phyloP scores from a whole-genome alignment of 2,113 vertebrate genomes.

The Scomber scombrus region DNA sequence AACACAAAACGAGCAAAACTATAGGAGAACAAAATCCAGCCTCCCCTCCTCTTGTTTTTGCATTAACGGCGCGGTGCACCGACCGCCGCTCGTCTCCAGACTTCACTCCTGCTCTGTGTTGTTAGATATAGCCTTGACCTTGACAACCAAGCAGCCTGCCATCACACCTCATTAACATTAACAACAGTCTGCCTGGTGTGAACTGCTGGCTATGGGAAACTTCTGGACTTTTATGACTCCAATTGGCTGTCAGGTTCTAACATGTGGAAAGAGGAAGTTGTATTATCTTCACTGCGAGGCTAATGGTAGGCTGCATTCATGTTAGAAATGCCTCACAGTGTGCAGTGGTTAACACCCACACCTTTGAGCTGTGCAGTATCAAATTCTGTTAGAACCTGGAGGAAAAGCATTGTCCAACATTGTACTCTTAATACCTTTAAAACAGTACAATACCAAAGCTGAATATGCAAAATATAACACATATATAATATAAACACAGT shows the following conservation, averaged over 20 bases:
- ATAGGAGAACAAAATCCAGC: neutral
- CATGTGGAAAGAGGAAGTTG: conserved; percentile 78
- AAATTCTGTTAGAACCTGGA: conserved; percentile 2
- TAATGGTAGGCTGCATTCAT: conserved; percentile 68
- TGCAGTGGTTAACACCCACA: conserved; percentile 53
- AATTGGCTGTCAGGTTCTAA: conserved; percentile 72
- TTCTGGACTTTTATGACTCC: conserved; percentile 76
- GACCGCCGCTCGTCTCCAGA: conserved; percentile 12
- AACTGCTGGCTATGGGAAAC: conserved; percentile 70
- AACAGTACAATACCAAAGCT: neutral
- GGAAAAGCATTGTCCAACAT: conserved; percentile 18
- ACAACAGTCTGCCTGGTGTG: conserved; percentile 73
- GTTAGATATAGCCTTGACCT: conserved; percentile 76
- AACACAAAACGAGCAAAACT: neutral
- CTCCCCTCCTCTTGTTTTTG: neutral
- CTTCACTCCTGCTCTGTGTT: conserved; percentile 9
- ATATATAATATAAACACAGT: no score
- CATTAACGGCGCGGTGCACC: neutral
- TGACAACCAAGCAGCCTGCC: conserved; percentile 70
- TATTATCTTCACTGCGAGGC: conserved; percentile 71
- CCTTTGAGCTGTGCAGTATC: conserved; percentile 16
- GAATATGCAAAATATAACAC: neutral
- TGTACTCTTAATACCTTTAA: neutral
- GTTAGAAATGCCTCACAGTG: conserved; percentile 49
- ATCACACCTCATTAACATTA: conserved; percentile 79